Conservation (phyloP, 2,888 invertebrate genomes). For the Cerastoderma edule region DNA sequence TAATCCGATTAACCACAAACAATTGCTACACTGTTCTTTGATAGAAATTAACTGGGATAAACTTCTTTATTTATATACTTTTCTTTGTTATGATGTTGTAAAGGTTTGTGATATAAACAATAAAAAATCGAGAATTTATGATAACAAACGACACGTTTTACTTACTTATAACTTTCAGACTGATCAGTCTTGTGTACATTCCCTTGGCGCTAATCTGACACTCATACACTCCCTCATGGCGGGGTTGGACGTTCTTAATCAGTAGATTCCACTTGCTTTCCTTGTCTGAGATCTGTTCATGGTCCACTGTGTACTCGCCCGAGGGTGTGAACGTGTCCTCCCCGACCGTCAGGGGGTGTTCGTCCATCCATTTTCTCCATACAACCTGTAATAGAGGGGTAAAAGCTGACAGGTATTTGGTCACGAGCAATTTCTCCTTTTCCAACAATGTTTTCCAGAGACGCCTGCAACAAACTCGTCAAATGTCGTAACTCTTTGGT, state of each 20-base stretch:
- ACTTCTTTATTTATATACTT: too few relatives aligned
- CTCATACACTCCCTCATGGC: conserved; percentile 74
- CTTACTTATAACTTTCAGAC: conserved; percentile 68
- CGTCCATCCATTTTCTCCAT: conserved; percentile 69
- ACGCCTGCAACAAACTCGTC: neutral
- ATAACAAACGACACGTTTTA: neutral
- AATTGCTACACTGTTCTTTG: too few relatives aligned
- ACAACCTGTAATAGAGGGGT: conserved; percentile 61
- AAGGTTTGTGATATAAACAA: too few relatives aligned
- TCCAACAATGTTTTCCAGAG: conserved; percentile 6
- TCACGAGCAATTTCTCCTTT: conserved; percentile 8
- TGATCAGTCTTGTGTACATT: conserved; percentile 63
- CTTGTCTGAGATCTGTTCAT: conserved; percentile 55
- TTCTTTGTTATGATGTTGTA: too few relatives aligned
- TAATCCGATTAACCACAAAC: too few relatives aligned
- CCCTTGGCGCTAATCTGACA: conserved; percentile 71
- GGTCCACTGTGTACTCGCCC: conserved; percentile 58
- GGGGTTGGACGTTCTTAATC: conserved; percentile 65
- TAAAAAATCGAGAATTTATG: too few relatives aligned
- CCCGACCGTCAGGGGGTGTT: conserved; percentile 71
- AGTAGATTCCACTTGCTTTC: conserved; percentile 70
- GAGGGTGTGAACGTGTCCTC: conserved; percentile 64
- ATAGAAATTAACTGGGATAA: too few relatives aligned
- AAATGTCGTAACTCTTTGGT: too few relatives aligned
- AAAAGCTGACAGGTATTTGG: too few relatives aligned